phyloP scores from a whole-genome alignment of 2,113 vertebrate species.

The Athene cunicularia region DNA sequence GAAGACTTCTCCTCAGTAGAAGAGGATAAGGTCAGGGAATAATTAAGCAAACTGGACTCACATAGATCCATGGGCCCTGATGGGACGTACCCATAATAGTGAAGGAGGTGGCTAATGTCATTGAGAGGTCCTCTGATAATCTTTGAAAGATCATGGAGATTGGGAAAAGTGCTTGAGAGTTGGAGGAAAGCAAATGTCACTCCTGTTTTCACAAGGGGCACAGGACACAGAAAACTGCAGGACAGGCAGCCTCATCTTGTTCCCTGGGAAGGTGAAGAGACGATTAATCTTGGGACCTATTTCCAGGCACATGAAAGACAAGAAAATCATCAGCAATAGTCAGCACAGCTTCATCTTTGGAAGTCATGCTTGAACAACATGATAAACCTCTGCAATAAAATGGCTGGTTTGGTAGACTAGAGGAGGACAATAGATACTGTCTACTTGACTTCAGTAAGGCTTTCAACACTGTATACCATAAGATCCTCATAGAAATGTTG shows the following conservation, averaged over 20 bases:
- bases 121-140: neutral
- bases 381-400: neutral
- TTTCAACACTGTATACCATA: neutral
- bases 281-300: neutral
- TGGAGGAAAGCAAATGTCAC: neutral
- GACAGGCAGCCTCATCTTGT: neutral
- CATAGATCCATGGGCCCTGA: neutral
- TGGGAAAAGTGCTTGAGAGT: neutral
- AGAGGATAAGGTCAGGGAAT: neutral
- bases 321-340: neutral
- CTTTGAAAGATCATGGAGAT: neutral
- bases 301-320: neutral
- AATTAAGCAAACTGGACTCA: neutral
- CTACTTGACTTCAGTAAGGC: neutral
- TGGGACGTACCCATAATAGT: neutral
- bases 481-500: neutral
- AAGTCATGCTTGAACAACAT: neutral
- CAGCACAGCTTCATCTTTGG: neutral
- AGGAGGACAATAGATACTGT: neutral
- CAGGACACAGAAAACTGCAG: neutral
- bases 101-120: neutral
- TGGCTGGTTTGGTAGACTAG: neutral
- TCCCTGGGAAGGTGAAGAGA: neutral
- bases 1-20: neutral
- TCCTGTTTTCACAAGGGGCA: neutral